Conservation (phyloP, 2,888 invertebrate species). For the Drosophila engyochracea region DNA sequence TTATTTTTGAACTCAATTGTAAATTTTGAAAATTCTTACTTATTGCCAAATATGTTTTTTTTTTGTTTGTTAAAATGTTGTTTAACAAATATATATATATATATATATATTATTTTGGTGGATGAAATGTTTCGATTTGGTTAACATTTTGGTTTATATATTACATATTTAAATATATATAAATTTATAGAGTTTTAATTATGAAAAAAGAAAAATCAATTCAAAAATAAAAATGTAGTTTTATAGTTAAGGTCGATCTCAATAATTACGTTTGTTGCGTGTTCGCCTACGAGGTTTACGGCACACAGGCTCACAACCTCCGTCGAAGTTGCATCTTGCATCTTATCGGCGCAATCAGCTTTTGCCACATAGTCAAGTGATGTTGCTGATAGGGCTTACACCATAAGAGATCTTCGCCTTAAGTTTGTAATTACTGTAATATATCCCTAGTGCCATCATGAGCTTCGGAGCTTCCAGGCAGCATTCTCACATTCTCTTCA, state of each 20-base stretch:
- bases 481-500: conserved; percentile 56
- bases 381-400: conserved; percentile 48
- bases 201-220: neutral
- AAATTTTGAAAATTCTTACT: no score
- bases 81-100: neutral
- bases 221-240: neutral
- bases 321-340: conserved; percentile 12
- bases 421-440: conserved; percentile 79
- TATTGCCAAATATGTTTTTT: neutral
- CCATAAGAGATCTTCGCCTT: conserved; percentile 45
- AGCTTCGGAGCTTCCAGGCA: conserved; percentile 38
- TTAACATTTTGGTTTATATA: neutral
- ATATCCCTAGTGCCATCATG: conserved; percentile 43
- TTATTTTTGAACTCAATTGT: no score
- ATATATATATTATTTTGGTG: neutral
- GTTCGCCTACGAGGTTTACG: neutral
- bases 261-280: conserved; percentile 4
- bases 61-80: neutral
- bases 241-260: neutral
- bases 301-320: conserved; percentile 11
- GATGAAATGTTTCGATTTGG: neutral
- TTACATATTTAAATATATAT: neutral
- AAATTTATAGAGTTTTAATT: neutral
- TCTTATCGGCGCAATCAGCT: conserved; percentile 53
- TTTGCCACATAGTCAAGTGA: conserved; percentile 63